phyloP scores from a whole-genome alignment of 2,797 vertebrate genomes.

The Scyliorhinus canicula region DNA sequence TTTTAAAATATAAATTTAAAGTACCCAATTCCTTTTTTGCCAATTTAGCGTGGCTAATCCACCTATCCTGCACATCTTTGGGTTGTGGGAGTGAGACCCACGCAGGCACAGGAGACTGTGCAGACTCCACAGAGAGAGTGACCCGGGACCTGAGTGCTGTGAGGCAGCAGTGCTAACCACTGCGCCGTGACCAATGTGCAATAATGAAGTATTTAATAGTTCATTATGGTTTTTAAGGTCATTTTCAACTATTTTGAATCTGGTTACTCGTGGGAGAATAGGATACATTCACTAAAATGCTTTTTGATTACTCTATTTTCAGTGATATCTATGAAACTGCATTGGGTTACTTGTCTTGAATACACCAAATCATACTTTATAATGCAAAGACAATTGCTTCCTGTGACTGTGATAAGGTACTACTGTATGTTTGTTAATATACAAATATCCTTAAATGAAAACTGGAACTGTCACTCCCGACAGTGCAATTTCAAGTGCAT shows the following conservation, averaged over 20 bases:
- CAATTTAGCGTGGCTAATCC: too few species aligned
- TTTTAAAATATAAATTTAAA: too few species aligned
- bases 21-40: too few species aligned
- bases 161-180: too few species aligned
- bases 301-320: not conserved
- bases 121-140: too few species aligned
- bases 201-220: not conserved
- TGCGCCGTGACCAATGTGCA: not conserved
- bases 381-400: not conserved
- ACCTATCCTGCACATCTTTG: too few species aligned
- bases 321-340: not conserved
- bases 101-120: too few species aligned
- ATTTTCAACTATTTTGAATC: not conserved
- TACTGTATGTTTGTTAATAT: not conserved
- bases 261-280: not conserved
- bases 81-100: too few species aligned
- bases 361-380: not conserved
- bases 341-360: not conserved
- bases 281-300: not conserved
- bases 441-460: not conserved
- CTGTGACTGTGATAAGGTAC: not conserved
- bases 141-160: too few species aligned
- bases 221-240: not conserved
- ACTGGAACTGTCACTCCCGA: not conserved
- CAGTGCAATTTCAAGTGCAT: not conserved